Conservation (phyloP, 1,140 invertebrate species). For the Amphibalanus amphitrite region DNA sequence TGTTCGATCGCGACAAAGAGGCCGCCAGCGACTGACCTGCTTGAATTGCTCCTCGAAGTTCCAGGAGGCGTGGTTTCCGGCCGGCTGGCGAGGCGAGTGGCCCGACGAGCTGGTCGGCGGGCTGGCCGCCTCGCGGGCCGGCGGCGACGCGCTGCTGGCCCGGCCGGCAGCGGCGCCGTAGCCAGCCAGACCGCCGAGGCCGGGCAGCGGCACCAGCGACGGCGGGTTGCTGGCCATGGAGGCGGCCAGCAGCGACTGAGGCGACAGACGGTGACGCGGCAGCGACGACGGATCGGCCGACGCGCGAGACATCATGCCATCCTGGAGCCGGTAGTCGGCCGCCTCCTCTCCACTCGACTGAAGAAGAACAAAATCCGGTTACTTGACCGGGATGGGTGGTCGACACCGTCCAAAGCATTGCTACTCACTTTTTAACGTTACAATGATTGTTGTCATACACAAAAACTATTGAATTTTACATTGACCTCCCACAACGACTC, state of each 20-base stretch:
- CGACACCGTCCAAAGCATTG: too few species aligned
- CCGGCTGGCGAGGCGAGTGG: neutral
- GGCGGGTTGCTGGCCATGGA: neutral
- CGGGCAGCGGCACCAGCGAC: constrained; percentile 2
- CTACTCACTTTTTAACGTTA: too few species aligned
- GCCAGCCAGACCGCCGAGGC: neutral
- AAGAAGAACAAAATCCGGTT: neutral
- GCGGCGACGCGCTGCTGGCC: neutral
- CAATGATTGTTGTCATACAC: too few species aligned
- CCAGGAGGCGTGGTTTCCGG: neutral
- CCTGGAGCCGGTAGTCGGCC: neutral
- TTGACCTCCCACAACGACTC: too few species aligned
- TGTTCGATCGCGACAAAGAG: too few species aligned
- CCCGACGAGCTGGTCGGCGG: neutral
- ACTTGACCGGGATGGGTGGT: too few species aligned
- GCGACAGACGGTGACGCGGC: neutral
- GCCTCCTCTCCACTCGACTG: neutral
- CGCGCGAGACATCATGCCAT: neutral
- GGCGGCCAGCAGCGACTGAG: constrained; percentile 3
- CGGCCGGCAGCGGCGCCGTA: neutral
- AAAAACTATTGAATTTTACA: too few species aligned
- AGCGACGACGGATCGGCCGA: neutral
- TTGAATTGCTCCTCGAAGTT: constrained; percentile 4
- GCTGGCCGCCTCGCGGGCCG: neutral
- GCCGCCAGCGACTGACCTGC: neutral